Evolutionary conservation across 2,113 vertebrate genomes (phyloP), one percentile per base, ranked within the genome.

Genomic region (Seriola quinqueradiata): DNA sequence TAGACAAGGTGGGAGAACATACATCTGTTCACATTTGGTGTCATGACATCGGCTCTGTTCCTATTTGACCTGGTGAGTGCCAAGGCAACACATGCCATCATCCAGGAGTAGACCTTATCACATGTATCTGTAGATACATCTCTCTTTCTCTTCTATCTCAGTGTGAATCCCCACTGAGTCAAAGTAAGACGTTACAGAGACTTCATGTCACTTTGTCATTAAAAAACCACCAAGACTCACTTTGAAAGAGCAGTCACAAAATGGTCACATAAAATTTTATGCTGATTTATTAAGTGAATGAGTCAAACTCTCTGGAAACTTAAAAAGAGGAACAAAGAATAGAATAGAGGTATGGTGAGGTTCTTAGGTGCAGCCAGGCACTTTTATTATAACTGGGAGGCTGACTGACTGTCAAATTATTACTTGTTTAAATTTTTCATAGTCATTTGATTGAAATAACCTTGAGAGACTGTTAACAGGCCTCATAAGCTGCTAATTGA

Each of bases 1-100:
- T 21, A n/a, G 44, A 81, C 55, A 66, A 69, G 63, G 52, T 76
- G 48, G 57, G 58, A 60, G 46, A 59, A 59, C 42, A 77, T 42
- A 54, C 28, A 69, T 68, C 55, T 36, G 28, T 70, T 63, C 21
- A 52, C 28, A 57, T 75, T 75, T 77, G 23, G 61, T 16, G 9
- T 70, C 61, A 54, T 70, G 58, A 25, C 1, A 28, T 13, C 32
- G 34, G 5, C 2, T 79, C 74, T 73, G 54, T 12, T 61, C 60
- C 48, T 21, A 28, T 70, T 69, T 79, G 70, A 10, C 34, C 54
- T 58, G 59, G 59, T 46, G 7, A 71, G 63, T 54, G 66, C 66
- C 21, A 76, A 63, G 46, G 50, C 42, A 77, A 34, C 19, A 75
- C 63, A 50, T 50, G 34, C 6, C 66, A 36, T n/a, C 48, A 44